These are phyloP conservation scores for Rhinolophus sinicus DNA, from an alignment of 2,113 vertebrate genomes.

Conservation along the genomic window DNA sequence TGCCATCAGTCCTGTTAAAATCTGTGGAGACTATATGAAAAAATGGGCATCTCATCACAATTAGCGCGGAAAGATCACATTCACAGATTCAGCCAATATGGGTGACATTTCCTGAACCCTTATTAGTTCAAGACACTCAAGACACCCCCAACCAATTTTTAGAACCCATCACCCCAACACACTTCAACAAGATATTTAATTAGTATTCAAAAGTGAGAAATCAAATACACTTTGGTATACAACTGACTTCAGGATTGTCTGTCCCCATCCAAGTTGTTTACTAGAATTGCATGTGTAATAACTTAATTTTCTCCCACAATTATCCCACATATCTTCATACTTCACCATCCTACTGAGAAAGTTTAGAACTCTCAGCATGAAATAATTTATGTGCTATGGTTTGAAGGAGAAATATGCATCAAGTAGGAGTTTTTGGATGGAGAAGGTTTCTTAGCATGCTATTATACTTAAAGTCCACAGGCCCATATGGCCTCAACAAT, in stretches of 20 bases:
- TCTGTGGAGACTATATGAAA: neutral
- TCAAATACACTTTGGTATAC: neutral
- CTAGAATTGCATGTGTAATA: constrained; percentile 30
- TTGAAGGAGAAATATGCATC: constrained; percentile 27
- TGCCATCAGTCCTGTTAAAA: neutral
- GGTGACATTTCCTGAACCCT: neutral
- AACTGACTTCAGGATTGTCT: neutral
- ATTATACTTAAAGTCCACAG: constrained; percentile 53
- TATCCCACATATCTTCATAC: constrained; percentile 18
- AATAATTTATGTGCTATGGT: constrained; percentile 1
- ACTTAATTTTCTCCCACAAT: constrained; percentile 35
- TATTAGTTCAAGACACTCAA: neutral
- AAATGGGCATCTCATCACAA: neutral
- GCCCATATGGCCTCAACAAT: constrained; percentile 74
- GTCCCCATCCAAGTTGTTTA: constrained; percentile 29
- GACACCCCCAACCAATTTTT: neutral
- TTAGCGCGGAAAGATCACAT: neutral
- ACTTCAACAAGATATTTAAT: neutral
- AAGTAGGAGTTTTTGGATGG: constrained; percentile 68
- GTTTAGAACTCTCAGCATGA: constrained; percentile 35
- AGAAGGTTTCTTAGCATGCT: constrained; percentile 49
- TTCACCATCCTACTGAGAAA: constrained; percentile 58
- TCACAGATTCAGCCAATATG: neutral
- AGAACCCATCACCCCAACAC: neutral
- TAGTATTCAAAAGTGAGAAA: neutral